These are phyloP conservation scores for Monochamus alternatus DNA, from an alignment of 2,888 invertebrate species.

Conservation along the genomic window DNA sequence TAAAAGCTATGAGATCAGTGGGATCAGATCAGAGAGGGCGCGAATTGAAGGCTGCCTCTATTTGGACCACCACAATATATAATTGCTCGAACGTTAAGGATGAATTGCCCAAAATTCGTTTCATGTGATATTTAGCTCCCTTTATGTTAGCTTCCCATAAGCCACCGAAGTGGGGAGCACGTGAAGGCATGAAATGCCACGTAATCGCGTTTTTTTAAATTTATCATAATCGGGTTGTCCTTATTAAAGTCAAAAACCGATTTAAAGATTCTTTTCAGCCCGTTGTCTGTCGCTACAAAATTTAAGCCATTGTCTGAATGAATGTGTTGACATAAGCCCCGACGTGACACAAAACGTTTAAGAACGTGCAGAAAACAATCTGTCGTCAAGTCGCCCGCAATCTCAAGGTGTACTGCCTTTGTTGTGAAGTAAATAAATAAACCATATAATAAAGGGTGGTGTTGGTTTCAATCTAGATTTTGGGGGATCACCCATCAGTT, in stretches of 20 bases:
- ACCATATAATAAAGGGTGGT: background rate
- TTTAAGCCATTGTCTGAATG: conserved; percentile 23
- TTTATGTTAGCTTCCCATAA: conserved; percentile 27
- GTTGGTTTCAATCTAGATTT: conserved; percentile 3
- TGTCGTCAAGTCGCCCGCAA: conserved; percentile 1
- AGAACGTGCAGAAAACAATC: conserved; percentile 2
- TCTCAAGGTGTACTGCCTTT: background rate
- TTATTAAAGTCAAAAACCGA: background rate
- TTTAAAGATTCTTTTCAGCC: conserved; percentile 12
- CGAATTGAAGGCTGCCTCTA: conserved; percentile 26
- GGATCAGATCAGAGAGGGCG: conserved; percentile 14
- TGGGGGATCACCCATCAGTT: conserved; percentile 25
- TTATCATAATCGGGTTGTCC: background rate
- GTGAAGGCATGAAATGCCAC: conserved; percentile 12
- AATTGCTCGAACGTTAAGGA: conserved; percentile 28
- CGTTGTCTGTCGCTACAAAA: conserved; percentile 25
- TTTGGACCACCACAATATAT: conserved; percentile 26
- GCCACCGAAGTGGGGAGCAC: conserved; percentile 16
- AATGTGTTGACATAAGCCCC: conserved; percentile 3
- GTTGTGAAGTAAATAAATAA: background rate
- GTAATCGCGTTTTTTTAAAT: conserved; percentile 16
- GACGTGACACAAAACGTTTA: conserved; percentile 17
- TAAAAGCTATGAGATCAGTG: conserved; percentile 26
- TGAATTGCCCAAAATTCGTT: conserved; percentile 21
- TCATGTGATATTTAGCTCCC: conserved; percentile 16